Conservation (phyloP, 1,140 invertebrate genomes). For the Drosophila saltans region DNA sequence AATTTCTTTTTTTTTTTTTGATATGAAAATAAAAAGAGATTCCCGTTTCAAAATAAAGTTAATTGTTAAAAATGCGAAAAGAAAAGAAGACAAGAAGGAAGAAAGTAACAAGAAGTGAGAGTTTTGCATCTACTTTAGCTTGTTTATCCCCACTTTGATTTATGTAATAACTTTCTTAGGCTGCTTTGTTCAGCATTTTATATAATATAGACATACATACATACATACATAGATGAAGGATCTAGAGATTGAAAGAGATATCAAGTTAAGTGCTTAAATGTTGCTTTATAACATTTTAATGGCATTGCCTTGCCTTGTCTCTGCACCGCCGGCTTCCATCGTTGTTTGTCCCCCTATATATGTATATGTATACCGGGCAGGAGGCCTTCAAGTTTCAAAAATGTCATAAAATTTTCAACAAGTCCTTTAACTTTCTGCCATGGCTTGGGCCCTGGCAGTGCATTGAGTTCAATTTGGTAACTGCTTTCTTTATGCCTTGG, state of each 20-base stretch:
- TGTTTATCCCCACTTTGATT: conserved; percentile 29
- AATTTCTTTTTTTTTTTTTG: conserved; percentile 18
- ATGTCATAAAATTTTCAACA: conserved; percentile 81
- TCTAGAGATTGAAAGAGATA: conserved; percentile 72
- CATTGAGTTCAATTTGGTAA: conserved; percentile 71
- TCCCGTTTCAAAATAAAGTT: conserved; percentile 36
- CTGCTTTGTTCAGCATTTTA: conserved; percentile 40
- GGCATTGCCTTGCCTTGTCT: conserved; percentile 35
- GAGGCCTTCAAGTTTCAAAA: conserved; percentile 60
- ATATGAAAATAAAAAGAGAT: conserved; percentile 29
- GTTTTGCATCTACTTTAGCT: conserved; percentile 28
- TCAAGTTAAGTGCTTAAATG: conserved; percentile 77
- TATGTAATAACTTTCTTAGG: conserved; percentile 58
- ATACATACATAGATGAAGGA: conserved; percentile 49
- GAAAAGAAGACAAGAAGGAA: background rate
- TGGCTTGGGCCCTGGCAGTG: conserved; percentile 31
- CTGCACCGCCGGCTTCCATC: too few relatives aligned
- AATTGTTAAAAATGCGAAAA: conserved; percentile 58
- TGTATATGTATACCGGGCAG: background rate
- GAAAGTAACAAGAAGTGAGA: background rate
- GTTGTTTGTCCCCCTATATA: too few relatives aligned
- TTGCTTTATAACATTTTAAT: conserved; percentile 81
- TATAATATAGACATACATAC: background rate
- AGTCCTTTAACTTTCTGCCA: conserved; percentile 74
- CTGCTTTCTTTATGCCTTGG: conserved; percentile 54